phyloP scores from a whole-genome alignment of 2,888 invertebrate species.

The Reticulitermes lucifugus region DNA sequence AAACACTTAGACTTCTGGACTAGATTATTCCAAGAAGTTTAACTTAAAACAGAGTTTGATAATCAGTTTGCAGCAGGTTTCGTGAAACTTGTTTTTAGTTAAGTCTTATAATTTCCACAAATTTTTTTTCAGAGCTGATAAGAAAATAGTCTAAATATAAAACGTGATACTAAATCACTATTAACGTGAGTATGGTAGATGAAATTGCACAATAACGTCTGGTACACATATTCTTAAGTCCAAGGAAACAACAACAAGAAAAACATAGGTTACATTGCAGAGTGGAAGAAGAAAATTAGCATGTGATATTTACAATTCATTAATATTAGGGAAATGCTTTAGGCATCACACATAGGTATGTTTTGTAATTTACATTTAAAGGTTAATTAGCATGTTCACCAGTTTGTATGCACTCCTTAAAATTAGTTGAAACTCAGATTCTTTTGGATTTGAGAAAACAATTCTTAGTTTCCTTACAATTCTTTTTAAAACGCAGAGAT shows the following conservation, averaged over 20 bases:
- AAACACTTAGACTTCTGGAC: background rate
- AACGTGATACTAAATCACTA: background rate
- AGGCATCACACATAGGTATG: too few relatives aligned
- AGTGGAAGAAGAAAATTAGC: background rate
- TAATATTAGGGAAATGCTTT: too few relatives aligned
- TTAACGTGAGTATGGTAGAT: background rate
- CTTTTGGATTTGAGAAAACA: too few relatives aligned
- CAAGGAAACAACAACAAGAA: background rate
- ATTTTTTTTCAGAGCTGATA: background rate
- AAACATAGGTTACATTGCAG: background rate
- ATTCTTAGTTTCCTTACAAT: too few relatives aligned
- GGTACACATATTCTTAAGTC: background rate
- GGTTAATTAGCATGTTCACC: too few relatives aligned
- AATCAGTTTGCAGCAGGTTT: background rate
- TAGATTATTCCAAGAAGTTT: background rate
- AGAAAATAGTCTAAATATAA: background rate
- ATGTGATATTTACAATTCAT: too few relatives aligned
- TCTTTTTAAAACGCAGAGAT: too few relatives aligned
- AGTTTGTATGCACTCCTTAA: too few relatives aligned
- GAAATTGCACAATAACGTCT: background rate
- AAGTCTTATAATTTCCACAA: background rate
- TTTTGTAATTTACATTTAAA: too few relatives aligned
- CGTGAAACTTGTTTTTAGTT: background rate
- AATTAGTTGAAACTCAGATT: too few relatives aligned
- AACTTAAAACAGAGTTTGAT: background rate